A percentile compares a stretch with the other conserved stretches of the same genome.
phyloP scores from a whole-genome alignment of 2,888 invertebrate genomes.

The Camponotus fellah region DNA sequence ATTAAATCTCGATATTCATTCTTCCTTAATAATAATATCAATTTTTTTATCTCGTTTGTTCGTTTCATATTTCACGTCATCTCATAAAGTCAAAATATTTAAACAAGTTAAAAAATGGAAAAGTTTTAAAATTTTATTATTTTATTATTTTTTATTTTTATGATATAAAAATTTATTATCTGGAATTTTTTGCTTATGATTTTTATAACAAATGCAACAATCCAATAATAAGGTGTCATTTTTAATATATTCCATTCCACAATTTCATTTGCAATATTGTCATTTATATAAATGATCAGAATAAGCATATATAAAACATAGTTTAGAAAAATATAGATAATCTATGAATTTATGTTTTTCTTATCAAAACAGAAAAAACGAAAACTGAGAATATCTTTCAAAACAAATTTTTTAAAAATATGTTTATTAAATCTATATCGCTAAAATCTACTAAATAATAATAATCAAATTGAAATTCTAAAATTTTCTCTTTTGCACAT shows the following conservation, averaged over 20 bases:
- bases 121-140: background rate
- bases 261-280: background rate
- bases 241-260: background rate
- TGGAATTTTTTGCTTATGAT: background rate
- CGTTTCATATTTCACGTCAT: slow-evolving; percentile 13
- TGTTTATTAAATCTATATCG: background rate
- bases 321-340: background rate
- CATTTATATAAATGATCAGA: background rate
- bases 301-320: background rate
- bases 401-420: background rate
- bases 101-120: slow-evolving; percentile 5
- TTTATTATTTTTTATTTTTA: background rate
- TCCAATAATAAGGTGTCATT: background rate
- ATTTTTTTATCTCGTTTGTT: background rate
- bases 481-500: background rate
- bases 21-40: background rate
- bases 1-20: slow-evolving; percentile 21
- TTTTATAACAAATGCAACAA: background rate
- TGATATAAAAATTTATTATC: background rate
- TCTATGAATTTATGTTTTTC: background rate
- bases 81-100: slow-evolving; percentile 6
- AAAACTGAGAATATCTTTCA: background rate
- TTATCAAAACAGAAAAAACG: background rate
- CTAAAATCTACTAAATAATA: background rate
- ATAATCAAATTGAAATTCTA: no score